These are phyloP conservation scores for Synergus japonicus DNA, from an alignment of 2,888 invertebrate genomes.

Conservation along the genomic window DNA sequence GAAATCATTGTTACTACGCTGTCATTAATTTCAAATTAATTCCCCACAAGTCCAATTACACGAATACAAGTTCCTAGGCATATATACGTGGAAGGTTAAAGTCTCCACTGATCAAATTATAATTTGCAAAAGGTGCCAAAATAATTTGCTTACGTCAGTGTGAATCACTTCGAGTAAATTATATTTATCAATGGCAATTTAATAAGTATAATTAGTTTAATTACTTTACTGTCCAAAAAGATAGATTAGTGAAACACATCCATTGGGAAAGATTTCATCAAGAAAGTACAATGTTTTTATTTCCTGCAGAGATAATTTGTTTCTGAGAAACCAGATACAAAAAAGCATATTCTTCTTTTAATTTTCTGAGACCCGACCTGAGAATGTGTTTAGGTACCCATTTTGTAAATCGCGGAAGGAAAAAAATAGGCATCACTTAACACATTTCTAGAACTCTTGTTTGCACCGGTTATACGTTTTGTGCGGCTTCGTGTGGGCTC, in stretches of 20 bases:
- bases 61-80: not conserved
- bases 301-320: too few relatives aligned
- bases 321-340: too few relatives aligned
- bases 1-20: conserved; percentile 49
- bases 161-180: not conserved
- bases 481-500: conserved; percentile 44
- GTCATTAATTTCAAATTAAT: conserved; percentile 42
- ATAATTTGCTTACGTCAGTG: not conserved
- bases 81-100: not conserved
- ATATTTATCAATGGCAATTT: not conserved
- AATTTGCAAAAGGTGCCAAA: conserved; percentile 1
- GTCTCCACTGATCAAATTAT: not conserved
- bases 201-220: not conserved
- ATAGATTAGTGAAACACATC: too few relatives aligned
- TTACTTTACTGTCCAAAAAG: too few relatives aligned
- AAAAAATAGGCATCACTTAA: conserved; percentile 47
- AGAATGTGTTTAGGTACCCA: not conserved
- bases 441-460: conserved; percentile 49
- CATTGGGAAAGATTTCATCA: too few relatives aligned
- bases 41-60: conserved; percentile 22
- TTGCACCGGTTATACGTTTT: conserved; percentile 45
- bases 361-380: not conserved
- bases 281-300: too few relatives aligned
- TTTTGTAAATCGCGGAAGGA: not conserved
- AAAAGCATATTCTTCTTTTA: too few relatives aligned